These are phyloP conservation scores for Drosophila atripex DNA, from an alignment of 2,888 invertebrate species.

Conservation along the genomic window DNA sequence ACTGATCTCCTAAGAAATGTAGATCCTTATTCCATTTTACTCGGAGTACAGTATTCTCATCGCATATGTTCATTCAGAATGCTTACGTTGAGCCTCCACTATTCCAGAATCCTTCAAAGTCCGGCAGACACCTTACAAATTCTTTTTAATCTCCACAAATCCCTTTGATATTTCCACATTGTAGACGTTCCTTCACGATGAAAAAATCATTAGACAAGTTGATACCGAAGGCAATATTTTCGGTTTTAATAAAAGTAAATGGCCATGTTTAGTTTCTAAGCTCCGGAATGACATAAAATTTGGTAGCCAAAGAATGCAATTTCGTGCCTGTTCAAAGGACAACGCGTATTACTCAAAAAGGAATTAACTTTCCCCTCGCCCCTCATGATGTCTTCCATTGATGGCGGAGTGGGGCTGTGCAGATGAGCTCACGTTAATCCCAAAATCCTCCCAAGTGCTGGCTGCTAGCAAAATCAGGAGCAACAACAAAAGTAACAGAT, in stretches of 20 bases:
- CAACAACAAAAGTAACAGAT: conserved; percentile 61
- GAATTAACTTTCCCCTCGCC: conserved; percentile 62
- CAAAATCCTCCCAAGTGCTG: conserved; percentile 78
- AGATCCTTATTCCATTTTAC: too few relatives aligned
- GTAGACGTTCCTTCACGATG: neutral
- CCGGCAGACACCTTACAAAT: neutral
- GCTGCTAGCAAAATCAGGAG: conserved; percentile 29
- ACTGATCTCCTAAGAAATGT: too few relatives aligned
- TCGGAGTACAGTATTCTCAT: too few relatives aligned
- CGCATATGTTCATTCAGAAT: too few relatives aligned
- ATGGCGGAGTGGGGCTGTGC: conserved; percentile 7
- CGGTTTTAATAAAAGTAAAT: conserved; percentile 66
- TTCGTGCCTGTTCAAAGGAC: conserved; percentile 42
- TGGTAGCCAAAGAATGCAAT: conserved; percentile 70
- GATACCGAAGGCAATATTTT: conserved; percentile 55
- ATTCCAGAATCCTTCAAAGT: neutral
- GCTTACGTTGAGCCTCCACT: too few relatives aligned
- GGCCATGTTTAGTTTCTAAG: conserved; percentile 22
- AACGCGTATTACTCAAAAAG: conserved; percentile 78
- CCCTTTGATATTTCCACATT: neutral
- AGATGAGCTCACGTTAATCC: conserved; percentile 76
- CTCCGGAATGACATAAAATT: conserved; percentile 56
- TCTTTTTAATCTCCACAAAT: neutral
- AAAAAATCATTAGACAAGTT: conserved; percentile 12
- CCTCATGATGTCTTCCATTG: conserved; percentile 44